These are phyloP conservation scores for Acanthaster planci DNA, from an alignment of 35 echinoderm and acorn worm genomes.

Conservation along the genomic window DNA sequence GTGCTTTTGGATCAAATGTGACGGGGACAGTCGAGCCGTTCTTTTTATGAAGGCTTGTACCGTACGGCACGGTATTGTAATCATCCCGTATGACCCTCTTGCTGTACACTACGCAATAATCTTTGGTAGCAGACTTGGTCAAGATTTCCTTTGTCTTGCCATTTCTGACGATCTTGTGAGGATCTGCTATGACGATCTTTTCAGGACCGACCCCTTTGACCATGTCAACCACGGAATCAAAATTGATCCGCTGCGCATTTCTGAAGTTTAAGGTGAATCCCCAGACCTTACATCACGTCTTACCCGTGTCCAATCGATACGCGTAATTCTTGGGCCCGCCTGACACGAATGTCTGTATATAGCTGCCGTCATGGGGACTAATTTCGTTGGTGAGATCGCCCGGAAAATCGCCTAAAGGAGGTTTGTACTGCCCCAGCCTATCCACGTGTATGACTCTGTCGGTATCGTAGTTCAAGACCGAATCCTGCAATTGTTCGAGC, in stretches of 20 bases:
- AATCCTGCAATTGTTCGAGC: conserved; percentile 30
- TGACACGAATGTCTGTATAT: conserved; percentile 46
- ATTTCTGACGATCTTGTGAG: conserved; percentile 54
- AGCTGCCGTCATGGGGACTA: conserved; percentile 35
- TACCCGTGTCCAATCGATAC: conserved; percentile 55
- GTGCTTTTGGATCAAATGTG: not conserved
- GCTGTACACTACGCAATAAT: conserved; percentile 73
- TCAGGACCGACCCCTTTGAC: conserved; percentile 44
- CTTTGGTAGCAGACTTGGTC: conserved; percentile 43
- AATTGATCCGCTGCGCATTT: conserved; percentile 42
- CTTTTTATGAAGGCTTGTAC: conserved; percentile 33
- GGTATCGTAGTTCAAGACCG: conserved; percentile 49
- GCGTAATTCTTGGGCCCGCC: conserved; percentile 66
- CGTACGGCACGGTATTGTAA: conserved; percentile 72
- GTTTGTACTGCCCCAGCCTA: conserved; percentile 31
- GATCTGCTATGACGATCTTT: conserved; percentile 30
- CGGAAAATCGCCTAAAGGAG: conserved; percentile 32
- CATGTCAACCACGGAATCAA: conserved; percentile 55
- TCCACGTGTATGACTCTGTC: conserved; percentile 39
- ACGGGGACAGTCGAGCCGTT: too few species aligned
- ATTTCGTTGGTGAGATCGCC: conserved; percentile 53
- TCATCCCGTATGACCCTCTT: conserved; percentile 49
- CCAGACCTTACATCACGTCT: conserved; percentile 55
- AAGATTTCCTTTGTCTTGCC: conserved; percentile 49
- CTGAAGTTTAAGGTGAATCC: conserved; percentile 74